Conservation (phyloP, 2,113 vertebrate genomes). For the Triplophysa rosa region DNA sequence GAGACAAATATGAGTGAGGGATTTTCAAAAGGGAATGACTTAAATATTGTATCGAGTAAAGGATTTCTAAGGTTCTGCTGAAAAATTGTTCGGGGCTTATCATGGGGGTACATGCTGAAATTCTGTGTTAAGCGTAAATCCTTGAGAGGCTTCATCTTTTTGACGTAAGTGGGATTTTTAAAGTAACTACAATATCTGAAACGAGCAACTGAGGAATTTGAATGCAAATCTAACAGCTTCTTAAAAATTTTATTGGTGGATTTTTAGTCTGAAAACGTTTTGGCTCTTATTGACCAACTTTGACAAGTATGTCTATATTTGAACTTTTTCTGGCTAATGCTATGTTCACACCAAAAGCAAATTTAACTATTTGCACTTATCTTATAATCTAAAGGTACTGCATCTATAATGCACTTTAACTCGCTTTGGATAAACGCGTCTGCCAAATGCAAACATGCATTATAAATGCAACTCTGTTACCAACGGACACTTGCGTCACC, state of each 20-base stretch:
- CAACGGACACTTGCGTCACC: no score
- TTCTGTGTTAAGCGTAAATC: not conserved
- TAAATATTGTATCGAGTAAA: constrained; percentile 28
- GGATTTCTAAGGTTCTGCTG: not conserved
- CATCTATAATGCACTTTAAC: no score
- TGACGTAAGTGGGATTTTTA: not conserved
- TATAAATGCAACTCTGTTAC: no score
- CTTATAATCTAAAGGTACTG: no score
- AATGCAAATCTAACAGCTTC: not conserved
- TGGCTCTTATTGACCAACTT: no score
- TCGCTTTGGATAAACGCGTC: no score
- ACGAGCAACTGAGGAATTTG: not conserved
- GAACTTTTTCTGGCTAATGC: no score
- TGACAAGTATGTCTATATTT: not conserved
- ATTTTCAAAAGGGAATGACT: constrained; percentile 27
- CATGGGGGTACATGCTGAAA: not conserved
- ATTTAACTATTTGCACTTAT: no score
- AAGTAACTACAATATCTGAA: not conserved
- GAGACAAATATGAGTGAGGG: constrained; percentile 43
- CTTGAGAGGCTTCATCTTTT: not conserved
- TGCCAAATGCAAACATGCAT: no score
- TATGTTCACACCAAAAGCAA: no score
- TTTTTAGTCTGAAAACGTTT: not conserved
- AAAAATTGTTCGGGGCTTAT: constrained; percentile 1
- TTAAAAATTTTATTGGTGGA: not conserved